Evolutionary conservation across 2,113 vertebrate genomes (phyloP), one percentile per base, ranked within the genome.

Genomic region (Gymnobelideus leadbeateri): DNA sequence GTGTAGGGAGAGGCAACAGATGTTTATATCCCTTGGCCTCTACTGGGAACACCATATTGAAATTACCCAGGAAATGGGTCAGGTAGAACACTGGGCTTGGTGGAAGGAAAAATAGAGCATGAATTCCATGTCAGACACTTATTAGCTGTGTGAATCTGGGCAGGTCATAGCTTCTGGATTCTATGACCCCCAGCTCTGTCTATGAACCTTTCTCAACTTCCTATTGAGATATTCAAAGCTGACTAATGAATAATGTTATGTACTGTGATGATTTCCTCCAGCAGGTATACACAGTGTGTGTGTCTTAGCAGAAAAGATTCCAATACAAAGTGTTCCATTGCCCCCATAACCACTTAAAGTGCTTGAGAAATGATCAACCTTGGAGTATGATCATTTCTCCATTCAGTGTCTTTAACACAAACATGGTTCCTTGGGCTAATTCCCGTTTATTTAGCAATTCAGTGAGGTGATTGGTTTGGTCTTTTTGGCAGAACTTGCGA

Each of bases 181-280:
- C 28, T 61, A 11, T 31, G 55, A 31, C 26, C 8, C 31, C 25
- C n/a, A 68, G 57, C 57, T 68, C 57, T 14, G 37, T 68, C 16
- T 68, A 12, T 68, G 57, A 37, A 43, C 37, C 61, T 93, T 51
- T 24, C 91, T 92, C 23, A 28, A 26, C 6, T 21, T 28, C 31
- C 21, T 53, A 14, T 90, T 46, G 54, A 51, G 52, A 24, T 61
- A 12, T 23, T 68, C 0, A 54, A 47, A 93, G n/a, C 4, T 37
- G 43, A 43, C 37, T 26, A 25, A n/a, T n/a, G 95, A 93, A 37
- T 25, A 52, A 92, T 68, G 26, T 49, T 25, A 77, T 25, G 37
- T 16, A n/a, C 49, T 91, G 91, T 46, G 43, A 50, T 84, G 92
- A 93, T 51, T 96, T 96, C 68, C 49, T 95, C 6, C 51, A 92